Evolutionary conservation across 1,140 invertebrate genomes (phyloP), one percentile per base, ranked within the genome.

Genomic region (Pollicipes pollicipes): DNA sequence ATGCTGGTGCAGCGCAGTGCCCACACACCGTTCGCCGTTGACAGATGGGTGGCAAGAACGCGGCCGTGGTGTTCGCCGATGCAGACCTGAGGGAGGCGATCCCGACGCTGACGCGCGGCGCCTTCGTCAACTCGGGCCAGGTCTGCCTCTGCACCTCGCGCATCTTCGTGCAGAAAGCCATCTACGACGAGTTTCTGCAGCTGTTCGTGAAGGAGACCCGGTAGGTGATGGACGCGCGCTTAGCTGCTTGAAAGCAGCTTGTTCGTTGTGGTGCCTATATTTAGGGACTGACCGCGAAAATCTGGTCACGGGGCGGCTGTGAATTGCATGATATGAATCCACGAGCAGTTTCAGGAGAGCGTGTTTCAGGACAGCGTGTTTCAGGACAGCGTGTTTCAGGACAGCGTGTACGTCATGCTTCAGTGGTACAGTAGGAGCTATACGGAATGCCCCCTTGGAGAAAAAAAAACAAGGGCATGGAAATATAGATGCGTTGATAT

Each of bases 31-130:
- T 69, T 72, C 72, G 17, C 70, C 72, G 68, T 68, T 77, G 78
- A 31, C 72, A 84, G 82, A 79, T 86, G 76, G 85, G 85, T 27
- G 85, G 85, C 26, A 86, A 86, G 75, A 86, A 86, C 78, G 80
- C 85, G 24, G 83, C 80, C 17, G 79, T 86, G 26, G 80, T 86
- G 35, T 86, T 85, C 75, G 76, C 76, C 69, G 82, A 84, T 76
- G 81, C 80, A 68, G 79, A 85, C 75, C 73, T 85, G 8, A 78
- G 81, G 0, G 80, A 81, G 73, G 81, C 80, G 73, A 75, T 85
- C 28, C 73, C 78, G 8, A 78, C 78, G 17, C 77, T 81, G 73
- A 77, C 75, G 63, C 83, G 82, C 73, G 83, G 82, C n/a, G 81
- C 78, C 72, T 86, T 85, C 76, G 74, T 82, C n/a, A 86, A 86